A percentile compares a stretch with the other conserved stretches of the same genome.
Evolutionary conservation across 2,113 vertebrate genomes (phyloP).

Genomic region (Sterrhoptilus dennistouni): DNA sequence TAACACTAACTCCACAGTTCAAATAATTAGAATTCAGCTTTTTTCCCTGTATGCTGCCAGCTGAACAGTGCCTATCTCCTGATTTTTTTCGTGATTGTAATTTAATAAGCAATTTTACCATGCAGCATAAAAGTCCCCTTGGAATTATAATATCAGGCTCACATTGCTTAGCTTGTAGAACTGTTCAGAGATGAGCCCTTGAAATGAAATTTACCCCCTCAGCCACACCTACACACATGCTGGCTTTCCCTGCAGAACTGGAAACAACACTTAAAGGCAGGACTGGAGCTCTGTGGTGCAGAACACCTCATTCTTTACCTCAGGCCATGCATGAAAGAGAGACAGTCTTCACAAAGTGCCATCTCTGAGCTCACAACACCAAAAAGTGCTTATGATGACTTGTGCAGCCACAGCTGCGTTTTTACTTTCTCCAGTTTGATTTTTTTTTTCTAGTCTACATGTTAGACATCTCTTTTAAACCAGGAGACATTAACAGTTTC

Average conservation of each 20-base stretch:
- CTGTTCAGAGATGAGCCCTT: conserved; percentile 20
- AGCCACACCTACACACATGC: not conserved
- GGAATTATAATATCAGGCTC: conserved; percentile 38
- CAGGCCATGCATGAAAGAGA: not conserved
- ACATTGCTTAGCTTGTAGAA: conserved; percentile 19
- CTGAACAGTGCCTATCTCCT: not conserved
- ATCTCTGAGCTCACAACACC: not conserved
- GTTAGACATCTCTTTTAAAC: not conserved
- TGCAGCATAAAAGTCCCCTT: not conserved
- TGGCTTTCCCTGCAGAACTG: not conserved
- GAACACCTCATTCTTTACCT: conserved; percentile 10
- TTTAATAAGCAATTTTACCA: conserved; percentile 48
- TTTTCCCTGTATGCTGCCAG: conserved; percentile 23
- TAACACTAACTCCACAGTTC: conserved; percentile 30
- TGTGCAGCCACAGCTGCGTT: not conserved
- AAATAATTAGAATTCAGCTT: conserved; percentile 42
- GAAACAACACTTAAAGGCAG: not conserved
- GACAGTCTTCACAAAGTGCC: not conserved
- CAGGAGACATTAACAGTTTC: not conserved
- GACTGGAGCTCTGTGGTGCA: not conserved
- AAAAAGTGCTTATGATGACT: not conserved
- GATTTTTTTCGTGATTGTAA: conserved; percentile 58
- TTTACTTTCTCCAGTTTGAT: not conserved
- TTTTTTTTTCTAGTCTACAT: not conserved
- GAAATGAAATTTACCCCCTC: conserved; percentile 37